Percentiles rank a stretch among this genome's conserved stretches.
Evolutionary conservation across 2,113 vertebrate species (phyloP).

Genomic region (Candoia aspera): DNA sequence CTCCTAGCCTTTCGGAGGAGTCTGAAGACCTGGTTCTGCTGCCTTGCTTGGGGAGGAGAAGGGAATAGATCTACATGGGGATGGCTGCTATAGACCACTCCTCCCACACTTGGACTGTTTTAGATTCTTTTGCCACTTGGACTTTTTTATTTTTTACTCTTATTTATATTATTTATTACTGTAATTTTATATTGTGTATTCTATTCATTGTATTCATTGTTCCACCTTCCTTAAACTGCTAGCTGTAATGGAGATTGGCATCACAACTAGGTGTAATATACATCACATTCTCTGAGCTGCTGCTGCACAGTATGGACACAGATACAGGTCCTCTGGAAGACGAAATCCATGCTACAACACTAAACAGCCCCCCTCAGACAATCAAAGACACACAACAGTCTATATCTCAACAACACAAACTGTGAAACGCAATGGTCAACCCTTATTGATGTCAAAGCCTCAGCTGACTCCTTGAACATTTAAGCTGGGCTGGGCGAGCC

Average conservation of each 20-base stretch:
- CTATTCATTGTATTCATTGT: too few species aligned
- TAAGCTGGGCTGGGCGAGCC: background rate
- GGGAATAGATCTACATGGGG: too few species aligned
- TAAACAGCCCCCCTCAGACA: background rate
- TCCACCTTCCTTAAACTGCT: background rate
- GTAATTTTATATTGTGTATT: too few species aligned
- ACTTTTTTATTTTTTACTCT: too few species aligned
- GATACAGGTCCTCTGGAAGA: background rate
- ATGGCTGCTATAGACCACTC: too few species aligned
- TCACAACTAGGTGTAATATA: background rate
- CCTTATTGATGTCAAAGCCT: background rate
- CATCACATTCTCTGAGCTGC: background rate
- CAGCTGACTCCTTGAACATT: background rate
- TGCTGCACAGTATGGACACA: background rate
- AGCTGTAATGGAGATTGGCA: background rate
- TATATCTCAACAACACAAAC: slow-evolving; percentile 52
- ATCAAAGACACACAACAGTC: slow-evolving; percentile 30
- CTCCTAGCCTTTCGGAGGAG: too few species aligned
- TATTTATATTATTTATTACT: too few species aligned
- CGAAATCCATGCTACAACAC: slow-evolving; percentile 13
- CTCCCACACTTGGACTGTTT: too few species aligned
- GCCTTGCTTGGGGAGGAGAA: too few species aligned
- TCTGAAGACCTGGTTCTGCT: too few species aligned
- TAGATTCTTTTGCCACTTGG: too few species aligned
- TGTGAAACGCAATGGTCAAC: slow-evolving; percentile 41